A percentile compares a stretch with the other conserved stretches of the same genome.
Conservation (phyloP, 2,113 vertebrate genomes). For the Platanista minor region DNA sequence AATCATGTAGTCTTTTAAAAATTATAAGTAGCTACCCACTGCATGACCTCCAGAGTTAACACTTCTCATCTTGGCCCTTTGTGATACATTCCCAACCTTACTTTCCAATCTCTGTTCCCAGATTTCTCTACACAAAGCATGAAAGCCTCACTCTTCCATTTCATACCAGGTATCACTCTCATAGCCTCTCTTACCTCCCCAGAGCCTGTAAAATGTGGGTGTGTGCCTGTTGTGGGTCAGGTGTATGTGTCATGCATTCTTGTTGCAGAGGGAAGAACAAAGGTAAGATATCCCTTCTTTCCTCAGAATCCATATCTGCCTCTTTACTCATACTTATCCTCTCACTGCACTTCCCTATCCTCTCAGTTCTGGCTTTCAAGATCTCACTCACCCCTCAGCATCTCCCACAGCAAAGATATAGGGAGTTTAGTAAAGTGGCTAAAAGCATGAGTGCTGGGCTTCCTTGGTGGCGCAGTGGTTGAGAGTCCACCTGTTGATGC, state of each 20-base stretch:
- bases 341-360: background rate
- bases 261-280: background rate
- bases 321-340: background rate
- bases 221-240: background rate
- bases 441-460: background rate
- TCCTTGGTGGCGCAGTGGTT: no score
- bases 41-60: background rate
- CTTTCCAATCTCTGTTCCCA: background rate
- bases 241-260: background rate
- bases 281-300: background rate
- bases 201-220: background rate
- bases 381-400: background rate
- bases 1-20: background rate
- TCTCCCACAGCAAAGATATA: background rate
- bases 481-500: no score
- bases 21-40: background rate
- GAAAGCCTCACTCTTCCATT: background rate
- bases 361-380: background rate
- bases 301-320: background rate
- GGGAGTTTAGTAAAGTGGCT: background rate
- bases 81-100: background rate
- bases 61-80: background rate
- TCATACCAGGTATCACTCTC: background rate
- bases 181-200: accelerated
- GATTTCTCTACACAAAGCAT: background rate